Percentiles rank a stretch among this genome's conserved stretches.
Conservation (phyloP, 2,113 vertebrate genomes). For the Eonycteris spelaea region DNA sequence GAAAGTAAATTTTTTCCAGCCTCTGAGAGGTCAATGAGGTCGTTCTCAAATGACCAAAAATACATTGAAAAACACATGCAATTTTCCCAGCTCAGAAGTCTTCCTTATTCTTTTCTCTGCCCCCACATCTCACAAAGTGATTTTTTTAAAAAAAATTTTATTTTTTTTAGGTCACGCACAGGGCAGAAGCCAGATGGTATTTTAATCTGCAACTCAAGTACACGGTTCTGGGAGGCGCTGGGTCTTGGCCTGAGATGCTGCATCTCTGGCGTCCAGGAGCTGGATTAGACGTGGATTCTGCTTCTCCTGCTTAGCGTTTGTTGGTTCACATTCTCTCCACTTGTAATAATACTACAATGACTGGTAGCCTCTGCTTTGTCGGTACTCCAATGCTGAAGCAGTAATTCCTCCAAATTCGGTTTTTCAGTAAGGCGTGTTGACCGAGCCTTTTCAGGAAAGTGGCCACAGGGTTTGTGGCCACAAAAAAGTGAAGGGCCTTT, state of each 20-base stretch:
- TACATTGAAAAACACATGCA: background rate
- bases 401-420: conserved; percentile 52
- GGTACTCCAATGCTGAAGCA: conserved; percentile 24
- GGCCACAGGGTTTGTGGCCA: background rate
- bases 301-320: background rate
- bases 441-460: background rate
- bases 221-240: conserved; percentile 9
- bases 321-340: background rate
- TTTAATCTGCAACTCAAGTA: conserved; percentile 57
- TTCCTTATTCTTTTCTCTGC: background rate
- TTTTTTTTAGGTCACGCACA: background rate
- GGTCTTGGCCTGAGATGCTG: background rate
- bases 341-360: conserved; percentile 38
- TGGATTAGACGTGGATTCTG: background rate
- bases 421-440: conserved; percentile 40
- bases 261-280: background rate
- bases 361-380: conserved; percentile 58
- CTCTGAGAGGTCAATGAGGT: background rate
- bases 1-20: background rate
- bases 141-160: no score
- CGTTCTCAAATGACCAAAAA: background rate
- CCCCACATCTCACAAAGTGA: background rate
- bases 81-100: background rate
- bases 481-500: no score
- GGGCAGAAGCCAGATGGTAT: conserved; percentile 27